Base-by-base conservation (phyloP, 92 coral and sea anemone species). In the Virgularia gustaviana region DNA sequence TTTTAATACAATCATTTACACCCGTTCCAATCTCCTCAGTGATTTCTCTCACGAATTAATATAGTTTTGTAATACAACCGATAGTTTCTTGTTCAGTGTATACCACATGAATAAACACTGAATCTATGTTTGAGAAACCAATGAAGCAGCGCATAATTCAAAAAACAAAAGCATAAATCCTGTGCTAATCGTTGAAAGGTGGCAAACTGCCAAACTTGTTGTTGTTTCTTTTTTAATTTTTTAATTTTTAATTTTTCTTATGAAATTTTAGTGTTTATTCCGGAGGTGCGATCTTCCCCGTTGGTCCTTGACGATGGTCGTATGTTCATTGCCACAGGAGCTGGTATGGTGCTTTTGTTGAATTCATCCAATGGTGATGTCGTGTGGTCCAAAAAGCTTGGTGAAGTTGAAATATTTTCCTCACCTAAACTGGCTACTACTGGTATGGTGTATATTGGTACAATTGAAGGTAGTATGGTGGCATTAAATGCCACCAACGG, bases 301-400 rank as follows among this genome's bases (percentile, higher is more conserved):
- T 86, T 92, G 71, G 79, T 88, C 20, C 65, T 85, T 7, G 77
- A 81, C n/a, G 87, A 92, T 65, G 96, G 96, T 15, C 75, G 82
- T 37, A 63, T 92, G 24, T 92, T 86, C 86, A 77, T 92, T 28
- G 98, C 92, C 19, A 85, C 98, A 1, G 96, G 96, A 0, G 83
- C 75, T 2, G 98, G 98, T 8, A 89, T 86, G 43, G 85, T 92
- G 18, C 52, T 89, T 29, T 89, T 91, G 12, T 66, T 92, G 25
- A 86, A 85, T 41, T 91, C 88, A 53, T n/a, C 78, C 51, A 85
- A 89, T 25, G 98, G 94, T 33, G 78, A 84, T 12, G 81, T 81
- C 27, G 80, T 77, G 12, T 92, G 98, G 98, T 83, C 85, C 24
- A 86, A 78, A 62, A 85, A 89, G 39, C 84, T 96, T 12, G 87